Evolutionary conservation across 2,888 invertebrate species (phyloP), one percentile per base, ranked within the genome.

Genomic region (Apotomis turbidana): DNA sequence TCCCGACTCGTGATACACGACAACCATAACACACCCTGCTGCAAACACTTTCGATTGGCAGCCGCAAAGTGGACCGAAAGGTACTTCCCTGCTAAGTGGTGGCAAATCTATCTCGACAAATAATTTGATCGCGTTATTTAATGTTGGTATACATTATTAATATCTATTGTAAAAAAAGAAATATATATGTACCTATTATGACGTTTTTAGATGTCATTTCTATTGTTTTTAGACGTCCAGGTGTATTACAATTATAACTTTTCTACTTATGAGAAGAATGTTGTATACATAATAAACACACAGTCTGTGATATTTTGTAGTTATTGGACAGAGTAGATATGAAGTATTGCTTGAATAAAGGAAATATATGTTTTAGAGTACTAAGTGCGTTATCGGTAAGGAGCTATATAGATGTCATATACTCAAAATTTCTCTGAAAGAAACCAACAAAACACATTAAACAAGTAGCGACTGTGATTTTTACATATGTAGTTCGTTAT

Each of bases 231-330:
- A 89, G 87, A 90, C 93, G 93, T 93, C 93, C 93, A 93, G 89
- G 91, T 93, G 93, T 92, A 85, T 90, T 91, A 93, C 93, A 91
- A 91, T 41, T 41, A 90, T 88, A 90, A 91, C 87, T 91, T 91
- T 92, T 93, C 92, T 93, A 41, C 41, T 41, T 41, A 93, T 89
- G 91, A 93, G 92, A 92, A 90, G 88, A 93, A 68, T 68, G 72
- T 72, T 91, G 91, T 93, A 93, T 93, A 93, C 93, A 93, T 93
- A 92, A 92, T 92, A 91, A 93, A 93, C 88, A 93, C 90, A 90
- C 91, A 88, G 93, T 93, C 93, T 93, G 93, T 93, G 93, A 93
- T 93, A 93, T 93, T 93, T 93, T 93, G 92, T 93, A 93, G 91
- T 92, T 90, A 91, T 92, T 90, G 93, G 88, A 87, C 91, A 89